Base-by-base conservation (phyloP, 2,888 invertebrate species). In the Orthosia incerta region DNA sequence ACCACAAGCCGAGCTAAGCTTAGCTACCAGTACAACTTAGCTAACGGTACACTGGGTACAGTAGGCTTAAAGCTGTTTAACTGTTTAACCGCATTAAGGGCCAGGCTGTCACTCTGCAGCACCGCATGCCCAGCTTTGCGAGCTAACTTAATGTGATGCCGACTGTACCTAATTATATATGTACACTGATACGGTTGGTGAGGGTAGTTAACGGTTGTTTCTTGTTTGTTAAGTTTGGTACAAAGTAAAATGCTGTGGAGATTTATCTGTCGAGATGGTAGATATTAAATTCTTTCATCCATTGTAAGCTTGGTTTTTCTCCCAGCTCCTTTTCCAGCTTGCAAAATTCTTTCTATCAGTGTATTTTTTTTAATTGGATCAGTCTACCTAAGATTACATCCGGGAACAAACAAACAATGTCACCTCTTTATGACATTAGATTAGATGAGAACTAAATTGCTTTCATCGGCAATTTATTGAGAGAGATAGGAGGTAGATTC, bases 21-120 rank as follows among this genome's bases (percentile, higher is more conserved):
- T 61, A 66, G 80, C 76, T 82, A 80, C 74, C 67, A 80, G 80
- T 60, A 67, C 74, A 78, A 81, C 70, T 82, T 85, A 84, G 78
- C 71, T 55, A 72, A 79, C 74, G 76, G 78, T 80, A 80, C 74
- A 85, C 74, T 83, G 72, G 74, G 46, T 81, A 76, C 79, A 76
- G 76, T 85, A 75, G 83, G 80, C 82, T 86, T 86, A 84, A 85
- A 83, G 76, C 84, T 83, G 76, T 81, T 84, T 83, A 82, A 86
- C 86, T 86, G 80, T 84, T 85, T 84, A 86, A 86, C 86, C 84
- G 67, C 86, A 81, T 76, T 85, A 86, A 86, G 86, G 86, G 84
- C 78, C 60, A 16, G 64, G 69, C 79, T 76, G 87, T 85, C 87
- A 82, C 63, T 84, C 86, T 71, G 76, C 63, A 63, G 65, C 76